phyloP scores from a whole-genome alignment of 2,797 vertebrate species.

The Acanthis flammea region DNA sequence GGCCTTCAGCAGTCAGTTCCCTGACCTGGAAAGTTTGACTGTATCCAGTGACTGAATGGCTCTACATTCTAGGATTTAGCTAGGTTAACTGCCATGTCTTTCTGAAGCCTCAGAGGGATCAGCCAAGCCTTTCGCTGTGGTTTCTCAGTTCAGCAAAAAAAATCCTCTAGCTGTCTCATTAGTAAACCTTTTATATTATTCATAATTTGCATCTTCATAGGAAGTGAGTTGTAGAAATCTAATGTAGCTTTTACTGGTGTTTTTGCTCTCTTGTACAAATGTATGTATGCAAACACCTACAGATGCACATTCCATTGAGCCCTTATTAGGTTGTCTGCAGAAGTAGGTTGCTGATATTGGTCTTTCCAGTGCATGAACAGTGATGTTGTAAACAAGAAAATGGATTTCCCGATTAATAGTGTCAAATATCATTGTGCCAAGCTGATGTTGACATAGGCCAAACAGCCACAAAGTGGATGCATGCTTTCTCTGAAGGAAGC shows the following conservation, averaged over 20 bases:
- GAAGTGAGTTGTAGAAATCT: background rate
- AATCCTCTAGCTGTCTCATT: background rate
- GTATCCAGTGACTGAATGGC: background rate
- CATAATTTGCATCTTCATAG: background rate
- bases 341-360: background rate
- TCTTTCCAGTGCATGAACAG: background rate
- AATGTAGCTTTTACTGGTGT: background rate
- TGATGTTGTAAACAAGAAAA: background rate
- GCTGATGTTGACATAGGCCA: background rate
- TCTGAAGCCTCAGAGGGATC: background rate
- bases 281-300: background rate
- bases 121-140: background rate
- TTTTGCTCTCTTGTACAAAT: background rate
- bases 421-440: background rate
- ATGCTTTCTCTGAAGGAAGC: background rate
- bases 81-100: background rate
- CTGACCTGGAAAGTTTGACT: background rate
- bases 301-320: background rate
- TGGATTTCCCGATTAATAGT: background rate
- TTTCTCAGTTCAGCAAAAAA: background rate
- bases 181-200: background rate
- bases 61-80: background rate
- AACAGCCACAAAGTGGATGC: background rate
- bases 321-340: background rate
- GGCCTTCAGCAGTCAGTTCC: background rate